Conservation (phyloP, 2,797 vertebrate genomes). For the Melanotaenia parkinsoni region DNA sequence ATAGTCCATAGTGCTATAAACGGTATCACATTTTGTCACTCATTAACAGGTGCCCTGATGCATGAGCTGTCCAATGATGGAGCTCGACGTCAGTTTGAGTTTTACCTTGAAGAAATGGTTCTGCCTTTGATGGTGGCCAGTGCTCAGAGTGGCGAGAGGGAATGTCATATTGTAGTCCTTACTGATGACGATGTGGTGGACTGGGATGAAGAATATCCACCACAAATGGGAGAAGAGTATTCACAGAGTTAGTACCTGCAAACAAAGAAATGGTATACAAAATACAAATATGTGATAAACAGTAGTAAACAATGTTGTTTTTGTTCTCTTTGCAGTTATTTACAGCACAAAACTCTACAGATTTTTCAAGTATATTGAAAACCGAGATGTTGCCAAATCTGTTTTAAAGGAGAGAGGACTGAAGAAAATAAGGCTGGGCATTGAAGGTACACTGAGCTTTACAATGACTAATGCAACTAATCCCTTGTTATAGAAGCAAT, state of each 20-base stretch:
- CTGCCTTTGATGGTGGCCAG: slow-evolving; percentile 96
- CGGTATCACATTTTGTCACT: background rate
- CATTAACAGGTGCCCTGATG: slow-evolving; percentile 93
- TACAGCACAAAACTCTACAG: slow-evolving; percentile 99
- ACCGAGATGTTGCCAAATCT: slow-evolving; percentile 97
- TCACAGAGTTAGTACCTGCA: slow-evolving; percentile 91
- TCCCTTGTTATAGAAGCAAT: background rate
- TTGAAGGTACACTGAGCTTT: slow-evolving; percentile 89
- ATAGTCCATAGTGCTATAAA: background rate
- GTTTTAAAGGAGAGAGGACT: slow-evolving; percentile 97
- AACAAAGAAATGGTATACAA: background rate
- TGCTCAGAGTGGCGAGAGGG: slow-evolving; percentile 95
- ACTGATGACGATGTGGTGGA: slow-evolving; percentile 98
- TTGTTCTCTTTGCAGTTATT: slow-evolving; percentile 87
- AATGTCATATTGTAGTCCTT: slow-evolving; percentile 98
- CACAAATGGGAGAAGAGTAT: slow-evolving; percentile 99
- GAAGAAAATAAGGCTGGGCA: slow-evolving; percentile 98
- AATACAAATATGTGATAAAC: background rate
- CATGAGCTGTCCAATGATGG: slow-evolving; percentile 98
- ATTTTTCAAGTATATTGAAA: slow-evolving; percentile 99
- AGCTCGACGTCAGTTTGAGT: slow-evolving; percentile 95
- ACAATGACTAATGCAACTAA: background rate
- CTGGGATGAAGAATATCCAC: slow-evolving; percentile 99
- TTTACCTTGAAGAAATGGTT: slow-evolving; percentile 99
- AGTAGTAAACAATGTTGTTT: background rate